Conservation (phyloP, 2,113 vertebrate species). For the Redunca redunca region DNA sequence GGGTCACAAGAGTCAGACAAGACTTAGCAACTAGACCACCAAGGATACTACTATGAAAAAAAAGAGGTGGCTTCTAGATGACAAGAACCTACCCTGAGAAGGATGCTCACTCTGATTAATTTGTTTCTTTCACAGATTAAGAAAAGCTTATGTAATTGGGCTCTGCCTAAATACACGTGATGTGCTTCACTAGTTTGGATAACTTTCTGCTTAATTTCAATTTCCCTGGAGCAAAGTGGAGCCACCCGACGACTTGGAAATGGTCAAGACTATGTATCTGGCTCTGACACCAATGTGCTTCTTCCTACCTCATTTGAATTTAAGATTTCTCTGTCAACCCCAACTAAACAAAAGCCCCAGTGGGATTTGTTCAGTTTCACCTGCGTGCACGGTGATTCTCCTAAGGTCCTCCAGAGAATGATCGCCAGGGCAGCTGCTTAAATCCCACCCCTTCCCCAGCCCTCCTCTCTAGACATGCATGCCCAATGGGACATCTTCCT, state of each 20-base stretch:
- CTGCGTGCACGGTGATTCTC: neutral
- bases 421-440: neutral
- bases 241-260: constrained; percentile 48
- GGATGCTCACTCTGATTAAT: neutral
- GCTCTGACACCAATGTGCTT: constrained; percentile 37
- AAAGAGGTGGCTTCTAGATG: neutral
- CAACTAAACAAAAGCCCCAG: neutral
- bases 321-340: constrained; percentile 55
- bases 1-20: neutral
- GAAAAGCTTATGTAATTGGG: neutral
- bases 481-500: neutral
- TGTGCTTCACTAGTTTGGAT: neutral
- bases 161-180: fast-evolving
- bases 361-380: neutral
- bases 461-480: constrained; percentile 19
- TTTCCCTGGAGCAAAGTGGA: constrained; percentile 40
- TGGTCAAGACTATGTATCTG: constrained; percentile 56
- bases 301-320: constrained; percentile 57
- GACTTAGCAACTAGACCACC: neutral
- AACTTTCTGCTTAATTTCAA: constrained; percentile 38
- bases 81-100: neutral
- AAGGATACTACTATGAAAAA: neutral
- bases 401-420: neutral
- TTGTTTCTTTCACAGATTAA: neutral
- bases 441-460: neutral